Base-by-base conservation (phyloP, 2,113 vertebrate genomes). In the Corydoras maculifer region DNA sequence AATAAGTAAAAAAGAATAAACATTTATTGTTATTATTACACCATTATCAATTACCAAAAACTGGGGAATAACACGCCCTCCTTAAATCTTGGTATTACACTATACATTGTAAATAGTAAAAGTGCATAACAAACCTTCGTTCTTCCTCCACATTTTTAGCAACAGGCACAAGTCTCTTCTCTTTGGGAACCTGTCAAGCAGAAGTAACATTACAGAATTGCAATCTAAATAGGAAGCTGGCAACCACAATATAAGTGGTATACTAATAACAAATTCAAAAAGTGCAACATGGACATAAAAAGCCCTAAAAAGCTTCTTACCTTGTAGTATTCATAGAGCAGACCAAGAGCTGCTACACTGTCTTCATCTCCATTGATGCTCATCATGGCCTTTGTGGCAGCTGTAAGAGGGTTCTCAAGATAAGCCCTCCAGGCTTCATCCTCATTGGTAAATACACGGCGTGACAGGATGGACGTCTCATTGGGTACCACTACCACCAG, bases 381-480 rank as follows among this genome's bases (percentile, higher is more conserved):
- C 96, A 99, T 99, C 96, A 99, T 99, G 12, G 96, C 96, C 83
- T 99, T 98, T 84, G 96, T 99, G 77, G 96, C 96, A 0, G 96
- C 96, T 0, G 96, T 99, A 81, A 99, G 88, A 8, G 96, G 96
- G 79, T 99, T 99, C 88, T 99, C 95, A 89, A 99, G 81, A 77
- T 99, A 99, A 0, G 96, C 93, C 79, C 94, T 91, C 96, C 96
- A 99, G 66, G 96, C 96, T 85, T 99, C 96, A 86, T 99, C 96
- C 83, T 99, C 96, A 1, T 92, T 99, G 75, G 96, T 99, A 86
- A 94, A 99, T 25, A 94, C 88, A 78, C 94, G 91, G 72, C 94
- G 90, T 70, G 93, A 84, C 18, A 93, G 92, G 84, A 93, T 93
- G 0, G 92, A 90, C 82, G 87, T 91, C 82, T 99, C 96, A 65